Conservation (phyloP, 2,113 vertebrate genomes). For the Pogona vitticeps region DNA sequence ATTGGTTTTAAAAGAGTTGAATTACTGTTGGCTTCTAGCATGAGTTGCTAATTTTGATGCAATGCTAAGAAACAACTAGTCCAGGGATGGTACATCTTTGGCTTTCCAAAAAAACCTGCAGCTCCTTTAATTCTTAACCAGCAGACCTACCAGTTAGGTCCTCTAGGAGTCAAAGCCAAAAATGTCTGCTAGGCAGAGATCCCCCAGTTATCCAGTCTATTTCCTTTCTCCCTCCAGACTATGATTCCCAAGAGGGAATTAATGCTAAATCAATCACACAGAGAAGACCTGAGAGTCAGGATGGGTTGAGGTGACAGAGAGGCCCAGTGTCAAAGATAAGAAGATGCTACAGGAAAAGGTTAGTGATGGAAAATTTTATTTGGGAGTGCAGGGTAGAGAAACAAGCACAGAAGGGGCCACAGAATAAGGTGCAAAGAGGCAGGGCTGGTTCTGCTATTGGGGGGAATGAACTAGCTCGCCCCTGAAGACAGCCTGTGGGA, state of each 20-base stretch:
- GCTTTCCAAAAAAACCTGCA: background rate
- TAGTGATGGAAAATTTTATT: background rate
- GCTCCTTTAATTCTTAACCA: background rate
- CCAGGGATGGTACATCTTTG: background rate
- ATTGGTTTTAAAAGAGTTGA: background rate
- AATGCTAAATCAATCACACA: background rate
- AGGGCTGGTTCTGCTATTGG: too few species aligned
- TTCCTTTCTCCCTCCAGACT: background rate
- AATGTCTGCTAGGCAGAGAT: background rate
- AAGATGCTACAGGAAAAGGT: background rate
- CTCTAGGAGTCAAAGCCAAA: too few species aligned
- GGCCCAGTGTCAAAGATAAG: background rate
- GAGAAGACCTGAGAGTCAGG: background rate
- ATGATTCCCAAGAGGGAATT: background rate
- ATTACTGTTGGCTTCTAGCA: background rate
- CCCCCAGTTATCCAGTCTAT: background rate
- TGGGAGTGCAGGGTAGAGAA: background rate
- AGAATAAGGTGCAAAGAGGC: background rate
- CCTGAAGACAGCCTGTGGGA: too few species aligned
- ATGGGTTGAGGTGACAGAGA: background rate
- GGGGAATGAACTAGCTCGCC: too few species aligned
- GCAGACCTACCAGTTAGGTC: background rate
- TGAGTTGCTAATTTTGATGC: background rate
- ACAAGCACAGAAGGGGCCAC: background rate
- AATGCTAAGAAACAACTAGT: background rate